Evolutionary conservation across 2,797 vertebrate species (phyloP), one percentile per base, ranked within the genome.

Genomic region (Ceryle rudis): DNA sequence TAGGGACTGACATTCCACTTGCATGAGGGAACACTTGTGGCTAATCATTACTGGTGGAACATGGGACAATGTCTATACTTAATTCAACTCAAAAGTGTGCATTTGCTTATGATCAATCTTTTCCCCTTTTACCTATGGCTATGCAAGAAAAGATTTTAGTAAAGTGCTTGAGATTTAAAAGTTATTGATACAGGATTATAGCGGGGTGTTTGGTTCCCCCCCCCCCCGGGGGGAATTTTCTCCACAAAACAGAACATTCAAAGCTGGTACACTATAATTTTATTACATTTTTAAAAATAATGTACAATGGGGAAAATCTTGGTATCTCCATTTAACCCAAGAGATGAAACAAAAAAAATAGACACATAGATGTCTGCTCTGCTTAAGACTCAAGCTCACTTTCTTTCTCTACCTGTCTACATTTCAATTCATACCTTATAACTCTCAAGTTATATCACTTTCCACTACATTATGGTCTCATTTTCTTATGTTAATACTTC

Each of bases 251-350:
- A 11, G 8, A 70, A 52, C 7, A 49, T 33, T 66, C 2, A 31
- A 72, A 65, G 11, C 23, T 39, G 22, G 74, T 52, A 74, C 4
- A 29, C 9, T 55, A 31, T 6, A 6, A 49, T 52, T 64, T 33
- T 35, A 88, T 20, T 57, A 51, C 14, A 29, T 8, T 47, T 78
- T 5, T 11, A 14, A 86, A 87, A 87, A 42, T 26, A 12, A 41
- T 1, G 1, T 7, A 35, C 5, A 37, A 3, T 9, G 15, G 54
- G n/a, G 37, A 65, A 72, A 84, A 60, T 1, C 4, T 22, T 37
- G 15, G 16, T n/a, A 21, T 47, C 14, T 70, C 14, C 42, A 41
- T 22, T 52, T 42, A 65, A 61, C 8, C 11, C 39, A 81, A 44
- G 5, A 31, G 31, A 17, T 61, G 41, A 79, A 87, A 60, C 23